phyloP scores from a whole-genome alignment of 2,888 invertebrate genomes.

The Sminthurides aquaticus region DNA sequence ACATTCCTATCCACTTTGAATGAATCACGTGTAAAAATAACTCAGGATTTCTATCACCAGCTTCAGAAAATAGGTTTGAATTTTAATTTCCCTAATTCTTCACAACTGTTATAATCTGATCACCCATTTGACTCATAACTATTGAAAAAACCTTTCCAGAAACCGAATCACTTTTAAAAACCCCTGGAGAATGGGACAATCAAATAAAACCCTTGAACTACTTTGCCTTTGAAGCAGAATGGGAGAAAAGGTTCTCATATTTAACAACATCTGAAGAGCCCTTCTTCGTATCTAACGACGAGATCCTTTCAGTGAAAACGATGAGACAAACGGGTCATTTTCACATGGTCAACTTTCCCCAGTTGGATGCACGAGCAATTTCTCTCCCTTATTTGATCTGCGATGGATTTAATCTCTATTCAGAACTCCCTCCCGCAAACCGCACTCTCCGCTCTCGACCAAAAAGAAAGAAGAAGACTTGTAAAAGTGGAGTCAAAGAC shows the following conservation, averaged over 20 bases:
- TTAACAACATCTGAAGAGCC: constrained; percentile 11
- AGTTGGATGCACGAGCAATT: constrained; percentile 15
- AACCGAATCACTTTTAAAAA: not conserved
- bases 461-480: constrained; percentile 11
- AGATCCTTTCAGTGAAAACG: constrained; percentile 11
- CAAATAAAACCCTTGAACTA: not conserved
- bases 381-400: constrained; percentile 19
- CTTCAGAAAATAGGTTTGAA: no score
- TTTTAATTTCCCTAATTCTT: no score
- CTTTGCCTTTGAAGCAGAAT: not conserved
- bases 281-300: constrained; percentile 8
- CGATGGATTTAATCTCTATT: constrained; percentile 15
- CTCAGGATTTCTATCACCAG: no score
- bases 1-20: not conserved
- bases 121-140: not conserved
- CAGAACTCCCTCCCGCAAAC: not conserved
- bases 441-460: not conserved
- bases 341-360: constrained; percentile 8
- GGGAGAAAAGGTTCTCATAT: constrained; percentile 16
- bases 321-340: constrained; percentile 22
- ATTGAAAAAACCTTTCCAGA: not conserved
- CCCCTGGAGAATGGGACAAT: not conserved
- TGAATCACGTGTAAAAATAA: no score
- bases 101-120: no score
- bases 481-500: constrained; percentile 23